A percentile compares a stretch with the other conserved stretches of the same genome.
These are phyloP conservation scores for Rallus crepitans DNA, from an alignment of 2,797 vertebrate species.

Conservation along the genomic window DNA sequence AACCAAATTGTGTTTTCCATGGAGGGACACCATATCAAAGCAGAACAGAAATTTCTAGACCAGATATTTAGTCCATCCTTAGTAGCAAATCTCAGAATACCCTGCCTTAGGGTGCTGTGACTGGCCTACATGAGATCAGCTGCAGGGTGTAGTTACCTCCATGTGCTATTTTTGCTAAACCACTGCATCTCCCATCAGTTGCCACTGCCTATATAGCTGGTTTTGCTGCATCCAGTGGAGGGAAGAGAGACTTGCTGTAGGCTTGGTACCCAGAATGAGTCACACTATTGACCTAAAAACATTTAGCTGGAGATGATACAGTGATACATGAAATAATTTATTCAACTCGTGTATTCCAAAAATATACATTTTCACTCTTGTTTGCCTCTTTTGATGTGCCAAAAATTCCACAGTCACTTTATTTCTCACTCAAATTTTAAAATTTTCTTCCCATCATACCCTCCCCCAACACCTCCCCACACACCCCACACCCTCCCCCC, in stretches of 20 bases:
- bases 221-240: not conserved
- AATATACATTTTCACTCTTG: not conserved
- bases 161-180: not conserved
- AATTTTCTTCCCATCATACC: not conserved
- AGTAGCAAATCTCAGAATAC: not conserved
- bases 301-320: not conserved
- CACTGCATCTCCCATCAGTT: not conserved
- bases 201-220: not conserved
- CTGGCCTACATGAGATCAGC: not conserved
- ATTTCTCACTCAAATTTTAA: not conserved
- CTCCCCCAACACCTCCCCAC: too few relatives aligned
- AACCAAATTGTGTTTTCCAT: not conserved
- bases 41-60: not conserved
- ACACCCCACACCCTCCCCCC: too few relatives aligned
- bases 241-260: not conserved
- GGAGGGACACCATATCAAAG: not conserved
- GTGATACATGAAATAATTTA: not conserved
- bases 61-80: not conserved
- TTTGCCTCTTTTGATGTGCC: not conserved
- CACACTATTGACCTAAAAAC: not conserved
- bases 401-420: not conserved
- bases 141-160: not conserved
- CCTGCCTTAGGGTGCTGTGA: rapidly evolving
- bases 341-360: not conserved
- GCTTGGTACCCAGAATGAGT: not conserved